A percentile compares a stretch with the other conserved stretches of the same genome.
phyloP scores from a whole-genome alignment of 1,140 invertebrate species.

The Popillia japonica region DNA sequence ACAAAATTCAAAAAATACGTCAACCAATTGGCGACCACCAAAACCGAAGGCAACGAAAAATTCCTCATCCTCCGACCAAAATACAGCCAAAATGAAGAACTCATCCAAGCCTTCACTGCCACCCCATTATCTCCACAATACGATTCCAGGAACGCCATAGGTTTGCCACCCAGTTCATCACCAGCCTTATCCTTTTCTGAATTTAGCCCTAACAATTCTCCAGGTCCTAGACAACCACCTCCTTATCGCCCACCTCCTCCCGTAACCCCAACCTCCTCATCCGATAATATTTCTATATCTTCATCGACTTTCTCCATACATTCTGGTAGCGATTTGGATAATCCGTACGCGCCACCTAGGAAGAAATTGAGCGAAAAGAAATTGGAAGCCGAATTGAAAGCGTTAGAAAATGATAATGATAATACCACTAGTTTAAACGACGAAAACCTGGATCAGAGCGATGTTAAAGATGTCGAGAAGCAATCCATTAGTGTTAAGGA shows the following conservation, averaged over 20 bases:
- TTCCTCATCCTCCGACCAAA: slow-evolving; percentile 83
- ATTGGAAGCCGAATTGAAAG: slow-evolving; percentile 14
- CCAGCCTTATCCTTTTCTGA: slow-evolving; percentile 49
- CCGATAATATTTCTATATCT: slow-evolving; percentile 54
- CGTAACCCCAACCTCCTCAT: slow-evolving; percentile 54
- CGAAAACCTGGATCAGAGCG: slow-evolving; percentile 54
- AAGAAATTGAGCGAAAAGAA: slow-evolving; percentile 48
- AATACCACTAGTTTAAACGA: slow-evolving; percentile 8
- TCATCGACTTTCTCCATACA: slow-evolving; percentile 49
- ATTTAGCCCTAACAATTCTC: slow-evolving; percentile 48
- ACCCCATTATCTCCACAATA: slow-evolving; percentile 48
- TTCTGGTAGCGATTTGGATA: slow-evolving; percentile 47
- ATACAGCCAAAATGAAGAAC: slow-evolving; percentile 61
- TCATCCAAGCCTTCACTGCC: slow-evolving; percentile 19
- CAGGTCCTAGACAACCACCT: slow-evolving; percentile 66
- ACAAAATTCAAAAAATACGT: slow-evolving; percentile 91
- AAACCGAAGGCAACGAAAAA: slow-evolving; percentile 82
- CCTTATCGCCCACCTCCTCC: slow-evolving; percentile 74
- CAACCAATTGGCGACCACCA: slow-evolving; percentile 86
- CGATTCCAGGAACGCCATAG: slow-evolving; percentile 62
- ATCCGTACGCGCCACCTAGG: slow-evolving; percentile 59
- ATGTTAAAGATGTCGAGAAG: slow-evolving; percentile 58
- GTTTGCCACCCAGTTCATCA: slow-evolving; percentile 55
- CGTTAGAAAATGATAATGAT: slow-evolving; percentile 7
- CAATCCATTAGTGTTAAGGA: slow-evolving; percentile 87